Evolutionary conservation across 1,140 invertebrate genomes (phyloP), one percentile per base, ranked within the genome.

Genomic region (Cryptotermes secundus): DNA sequence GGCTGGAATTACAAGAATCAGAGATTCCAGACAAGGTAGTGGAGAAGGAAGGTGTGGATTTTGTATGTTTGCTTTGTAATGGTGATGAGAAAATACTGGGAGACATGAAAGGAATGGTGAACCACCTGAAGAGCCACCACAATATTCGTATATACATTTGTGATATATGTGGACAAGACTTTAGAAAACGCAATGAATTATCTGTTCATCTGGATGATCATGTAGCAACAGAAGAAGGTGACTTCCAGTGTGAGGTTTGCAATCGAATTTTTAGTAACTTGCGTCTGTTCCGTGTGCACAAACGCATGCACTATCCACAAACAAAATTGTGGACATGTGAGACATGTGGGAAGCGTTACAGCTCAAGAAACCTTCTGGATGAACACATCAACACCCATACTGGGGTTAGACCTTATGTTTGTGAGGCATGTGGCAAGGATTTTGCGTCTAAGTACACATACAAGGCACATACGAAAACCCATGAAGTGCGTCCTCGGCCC

Each of bases 381-480:
- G 95, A 95, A 87, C 95, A 96, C 86, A 92, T 92, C 81, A 95
- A 95, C 87, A 92, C 91, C 1, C 95, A 96, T 87, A 93, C 91
- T 2, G 95, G 95, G 0, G 87, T 91, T 45, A 89, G 95, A 10
- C 94, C 95, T 0, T 94, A 95, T 88, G 87, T 90, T 3, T 96
- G 95, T 87, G 86, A 89, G 1, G 87, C 90, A 26, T 96, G 95
- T 88, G 90, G 91, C 10, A 96, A 96, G 89, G 91, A 93, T 86
- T 96, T 96, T 88, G 93, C 95, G 2, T 95, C 94, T 3, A 96
- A 96, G 86, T 96, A 96, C 87, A 95, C 95, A 1, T 93, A 93
- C 85, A 94, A 93, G 86, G 93, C 94, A 0, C 95, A 96, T 87
- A 90, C 93, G 83, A 96, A 95, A 89, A 96, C 94, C 0, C 95